Percentiles rank a stretch among this genome's conserved stretches.
Conservation (phyloP, 2,888 invertebrate genomes). For the Neocrepidodera transversa region DNA sequence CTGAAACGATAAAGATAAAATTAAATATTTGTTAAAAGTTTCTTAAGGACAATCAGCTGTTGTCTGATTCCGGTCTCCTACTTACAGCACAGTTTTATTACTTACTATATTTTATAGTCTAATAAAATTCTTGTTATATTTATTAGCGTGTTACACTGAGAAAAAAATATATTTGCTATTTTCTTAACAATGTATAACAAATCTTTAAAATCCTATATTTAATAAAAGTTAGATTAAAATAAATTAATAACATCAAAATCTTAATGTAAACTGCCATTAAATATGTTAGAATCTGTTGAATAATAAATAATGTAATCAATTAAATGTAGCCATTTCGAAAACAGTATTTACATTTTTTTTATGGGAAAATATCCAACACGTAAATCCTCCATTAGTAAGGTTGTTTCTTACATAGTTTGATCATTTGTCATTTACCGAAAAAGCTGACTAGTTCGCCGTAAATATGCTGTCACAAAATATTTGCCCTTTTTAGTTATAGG, state of each 20-base stretch:
- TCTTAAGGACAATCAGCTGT: conserved; percentile 8
- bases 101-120: conserved; percentile 8
- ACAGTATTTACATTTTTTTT: too few species aligned
- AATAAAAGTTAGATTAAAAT: too few species aligned
- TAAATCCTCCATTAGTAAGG: not conserved
- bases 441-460: not conserved
- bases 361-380: not conserved
- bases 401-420: not conserved
- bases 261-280: too few species aligned
- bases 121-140: conserved; percentile 2
- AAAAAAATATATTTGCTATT: too few species aligned
- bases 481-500: not conserved
- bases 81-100: not conserved
- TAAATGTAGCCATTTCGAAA: too few species aligned
- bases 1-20: conserved; percentile 12
- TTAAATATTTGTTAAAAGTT: conserved; percentile 18
- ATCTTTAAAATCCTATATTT: too few species aligned
- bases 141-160: not conserved
- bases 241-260: too few species aligned
- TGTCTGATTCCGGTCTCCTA: conserved; percentile 14
- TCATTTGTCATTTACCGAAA: not conserved
- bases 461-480: not conserved
- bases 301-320: too few species aligned
- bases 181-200: too few species aligned
- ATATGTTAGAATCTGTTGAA: too few species aligned